phyloP scores from a whole-genome alignment of 2,888 invertebrate genomes.

The Dryococelus australis region DNA sequence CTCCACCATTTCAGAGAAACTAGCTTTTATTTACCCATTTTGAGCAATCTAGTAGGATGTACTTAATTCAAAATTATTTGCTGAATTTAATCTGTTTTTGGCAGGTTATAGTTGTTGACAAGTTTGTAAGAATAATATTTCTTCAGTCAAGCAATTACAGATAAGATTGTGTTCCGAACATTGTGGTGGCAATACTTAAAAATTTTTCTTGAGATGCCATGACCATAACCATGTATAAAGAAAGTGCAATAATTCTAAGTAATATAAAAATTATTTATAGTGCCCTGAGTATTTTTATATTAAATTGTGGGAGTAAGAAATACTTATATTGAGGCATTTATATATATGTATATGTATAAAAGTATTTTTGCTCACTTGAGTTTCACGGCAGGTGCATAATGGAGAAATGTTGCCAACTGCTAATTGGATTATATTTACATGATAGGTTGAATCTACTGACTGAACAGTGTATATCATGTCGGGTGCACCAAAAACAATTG shows the following conservation, averaged over 20 bases:
- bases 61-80: neutral
- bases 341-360: slow-evolving; percentile 16
- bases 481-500: neutral
- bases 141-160: neutral
- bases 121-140: neutral
- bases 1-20: neutral
- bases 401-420: neutral
- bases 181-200: neutral
- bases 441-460: neutral
- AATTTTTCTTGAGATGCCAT: neutral
- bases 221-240: neutral
- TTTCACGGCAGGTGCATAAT: neutral
- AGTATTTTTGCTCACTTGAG: slow-evolving; percentile 5
- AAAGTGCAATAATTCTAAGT: neutral
- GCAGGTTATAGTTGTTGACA: neutral
- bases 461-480: slow-evolving; percentile 8
- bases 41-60: neutral
- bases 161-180: neutral
- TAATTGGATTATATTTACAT: neutral
- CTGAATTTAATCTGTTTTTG: neutral
- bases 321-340: slow-evolving; percentile 9
- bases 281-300: slow-evolving; percentile 3
- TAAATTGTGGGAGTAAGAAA: slow-evolving; percentile 8
- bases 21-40: neutral
- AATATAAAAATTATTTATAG: slow-evolving; percentile 13